A percentile compares a stretch with the other conserved stretches of the same genome.
Conservation (phyloP, 2,888 invertebrate species). For the Drosophila siamana region DNA sequence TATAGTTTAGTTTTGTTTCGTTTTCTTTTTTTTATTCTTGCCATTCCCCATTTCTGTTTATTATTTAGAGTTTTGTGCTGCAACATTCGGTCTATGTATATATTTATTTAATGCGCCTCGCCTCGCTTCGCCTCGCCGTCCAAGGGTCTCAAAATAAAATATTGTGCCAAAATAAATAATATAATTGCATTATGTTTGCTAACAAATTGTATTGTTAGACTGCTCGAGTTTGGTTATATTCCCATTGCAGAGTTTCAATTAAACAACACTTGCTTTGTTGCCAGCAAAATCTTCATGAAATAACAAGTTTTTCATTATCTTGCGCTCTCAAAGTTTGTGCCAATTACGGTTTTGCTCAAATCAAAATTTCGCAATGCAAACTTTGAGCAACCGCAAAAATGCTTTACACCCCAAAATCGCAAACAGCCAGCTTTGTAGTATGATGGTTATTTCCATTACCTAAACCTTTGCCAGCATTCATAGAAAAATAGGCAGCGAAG, state of each 20-base stretch:
- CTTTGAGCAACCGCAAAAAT: slow-evolving; percentile 19
- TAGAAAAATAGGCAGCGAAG: not conserved
- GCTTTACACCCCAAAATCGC: too few relatives aligned
- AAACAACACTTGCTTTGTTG: slow-evolving; percentile 53
- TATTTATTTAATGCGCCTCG: slow-evolving; percentile 31
- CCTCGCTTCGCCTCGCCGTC: not conserved
- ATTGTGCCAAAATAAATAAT: slow-evolving; percentile 25
- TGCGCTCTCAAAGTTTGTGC: slow-evolving; percentile 6
- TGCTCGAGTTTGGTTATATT: slow-evolving; percentile 17
- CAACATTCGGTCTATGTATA: not conserved
- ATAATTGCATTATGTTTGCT: slow-evolving; percentile 57
- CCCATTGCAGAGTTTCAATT: slow-evolving; percentile 49
- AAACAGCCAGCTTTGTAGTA: too few relatives aligned
- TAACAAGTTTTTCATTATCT: slow-evolving; percentile 45
- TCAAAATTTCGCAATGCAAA: slow-evolving; percentile 21
- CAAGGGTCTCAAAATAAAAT: slow-evolving; percentile 27
- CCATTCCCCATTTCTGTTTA: not conserved
- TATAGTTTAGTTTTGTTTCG: slow-evolving; percentile 34
- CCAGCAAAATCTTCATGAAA: slow-evolving; percentile 10
- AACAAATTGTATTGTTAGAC: slow-evolving; percentile 58
- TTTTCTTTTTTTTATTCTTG: slow-evolving; percentile 1
- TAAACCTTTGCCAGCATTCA: too few relatives aligned
- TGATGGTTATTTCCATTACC: too few relatives aligned
- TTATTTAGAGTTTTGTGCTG: slow-evolving; percentile 7
- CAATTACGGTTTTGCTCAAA: slow-evolving; percentile 9